Base-by-base conservation (phyloP, 2,113 vertebrate genomes). In the Caranx melampygus region DNA sequence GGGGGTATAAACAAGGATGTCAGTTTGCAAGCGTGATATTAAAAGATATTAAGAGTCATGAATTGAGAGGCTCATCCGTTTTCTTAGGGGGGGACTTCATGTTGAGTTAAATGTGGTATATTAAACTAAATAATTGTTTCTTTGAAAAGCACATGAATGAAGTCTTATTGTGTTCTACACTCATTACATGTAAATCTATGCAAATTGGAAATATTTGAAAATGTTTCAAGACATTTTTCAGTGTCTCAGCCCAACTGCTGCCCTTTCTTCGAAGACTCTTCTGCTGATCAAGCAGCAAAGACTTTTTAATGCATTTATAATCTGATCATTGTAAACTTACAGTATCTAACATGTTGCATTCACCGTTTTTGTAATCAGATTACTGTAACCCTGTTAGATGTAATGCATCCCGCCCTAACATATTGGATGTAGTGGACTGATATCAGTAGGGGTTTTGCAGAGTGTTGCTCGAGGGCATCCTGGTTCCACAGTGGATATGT, bases 301-400 rank as follows among this genome's bases (percentile, higher is more conserved):
- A 5, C 11, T n/a, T 40, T 45, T 57, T 52, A 26, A 72, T 67
- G 62, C 12, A 58, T 76, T 44, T 16, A 45, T 58, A 58, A 82
- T 79, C 14, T 54, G 16, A 69, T 58, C 52, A 44, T 49, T 68
- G 2, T n/a, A 58, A 81, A 57, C 0, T 34, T n/a, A 5, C 21
- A 49, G 6, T 33, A 63, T 72, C 75, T 67, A 11, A 79, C 47
- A 35, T 33, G 37, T 31, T 61, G 31, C 42, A 54, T 55, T 75
- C 20, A 21, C 42, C 35, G 3, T 21, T 65, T 84, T 70, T 87
- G 69, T 83, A 87, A 89, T 90, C 75, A 54, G 57, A 88, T 91
- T 89, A 81, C 83, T 78, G 44, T 86, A 75, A 66, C 69, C 54
- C 71, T 58, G 40, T 84, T 77, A 75, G 2, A 16, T 37, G 70